phyloP scores from a whole-genome alignment of 2,888 invertebrate genomes.

The Clanis bilineata region DNA sequence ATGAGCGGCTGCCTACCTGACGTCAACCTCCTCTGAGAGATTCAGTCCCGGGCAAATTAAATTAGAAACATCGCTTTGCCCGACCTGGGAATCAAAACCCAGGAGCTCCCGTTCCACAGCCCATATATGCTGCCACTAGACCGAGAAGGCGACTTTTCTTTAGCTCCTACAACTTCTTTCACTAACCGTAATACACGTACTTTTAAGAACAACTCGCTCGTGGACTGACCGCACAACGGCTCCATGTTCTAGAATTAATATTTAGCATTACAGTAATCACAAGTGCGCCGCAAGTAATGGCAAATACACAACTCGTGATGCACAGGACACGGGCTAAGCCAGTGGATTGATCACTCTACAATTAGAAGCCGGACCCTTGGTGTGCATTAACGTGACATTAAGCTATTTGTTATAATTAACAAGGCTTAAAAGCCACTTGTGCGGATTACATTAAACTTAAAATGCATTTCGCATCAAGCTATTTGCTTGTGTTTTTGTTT shows the following conservation, averaged over 20 bases:
- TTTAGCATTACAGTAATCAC: constrained; percentile 57
- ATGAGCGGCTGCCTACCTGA: too few species aligned
- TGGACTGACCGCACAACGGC: constrained; percentile 13
- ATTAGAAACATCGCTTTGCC: too few species aligned
- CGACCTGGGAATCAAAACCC: too few species aligned
- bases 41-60: too few species aligned
- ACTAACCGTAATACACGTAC: neutral
- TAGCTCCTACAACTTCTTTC: too few species aligned
- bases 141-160: too few species aligned
- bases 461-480: too few species aligned
- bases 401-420: neutral
- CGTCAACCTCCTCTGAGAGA: too few species aligned
- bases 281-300: constrained; percentile 39
- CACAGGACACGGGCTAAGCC: constrained; percentile 37
- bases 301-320: constrained; percentile 52
- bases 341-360: neutral
- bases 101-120: too few species aligned
- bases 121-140: too few species aligned
- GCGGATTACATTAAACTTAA: too few species aligned
- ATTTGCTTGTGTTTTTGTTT: too few species aligned
- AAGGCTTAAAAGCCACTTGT: neutral
- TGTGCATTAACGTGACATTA: constrained; percentile 11
- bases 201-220: neutral
- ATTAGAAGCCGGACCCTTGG: constrained; percentile 21
- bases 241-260: constrained; percentile 46